A percentile compares a stretch with the other conserved stretches of the same genome.
Evolutionary conservation across 2,797 vertebrate species (phyloP).

Genomic region (Enteromius treurensis): DNA sequence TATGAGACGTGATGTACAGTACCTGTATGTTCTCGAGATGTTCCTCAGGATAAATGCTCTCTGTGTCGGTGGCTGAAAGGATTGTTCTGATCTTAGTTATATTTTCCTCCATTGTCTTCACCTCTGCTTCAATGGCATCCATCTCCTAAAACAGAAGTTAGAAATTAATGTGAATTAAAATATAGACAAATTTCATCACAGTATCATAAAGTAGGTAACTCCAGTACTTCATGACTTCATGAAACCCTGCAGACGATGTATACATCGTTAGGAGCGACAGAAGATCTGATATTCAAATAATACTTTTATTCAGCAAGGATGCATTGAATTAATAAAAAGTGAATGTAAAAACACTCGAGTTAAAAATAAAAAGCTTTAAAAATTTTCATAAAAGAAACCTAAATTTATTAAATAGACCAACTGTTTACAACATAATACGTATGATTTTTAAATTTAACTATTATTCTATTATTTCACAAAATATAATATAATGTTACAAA

Average conservation of each 20-base stretch:
- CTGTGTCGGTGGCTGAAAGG: slow-evolving; percentile 82
- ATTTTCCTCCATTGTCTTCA: slow-evolving; percentile 87
- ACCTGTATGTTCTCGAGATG: slow-evolving; percentile 88
- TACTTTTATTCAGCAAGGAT: not conserved
- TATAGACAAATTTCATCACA: not conserved
- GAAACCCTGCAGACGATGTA: not conserved
- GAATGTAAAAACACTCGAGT: too few species aligned
- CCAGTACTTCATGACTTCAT: not conserved
- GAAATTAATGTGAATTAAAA: not conserved
- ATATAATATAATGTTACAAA: not conserved
- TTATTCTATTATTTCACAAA: not conserved
- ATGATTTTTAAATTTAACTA: not conserved
- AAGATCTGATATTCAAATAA: not conserved
- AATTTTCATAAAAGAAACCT: not conserved
- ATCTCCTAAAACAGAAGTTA: slow-evolving; percentile 77
- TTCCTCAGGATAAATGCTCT: slow-evolving; percentile 79
- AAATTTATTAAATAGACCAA: too few species aligned
- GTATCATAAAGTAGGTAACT: not conserved
- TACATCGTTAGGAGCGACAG: not conserved
- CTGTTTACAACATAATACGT: not conserved
- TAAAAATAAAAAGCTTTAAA: too few species aligned
- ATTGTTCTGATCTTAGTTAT: slow-evolving; percentile 85
- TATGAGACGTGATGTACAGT: not conserved
- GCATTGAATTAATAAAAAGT: not conserved
- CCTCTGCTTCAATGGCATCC: slow-evolving; percentile 84